These are phyloP conservation scores for Myotis myotis DNA, from an alignment of 2,797 vertebrate species.

Conservation along the genomic window DNA sequence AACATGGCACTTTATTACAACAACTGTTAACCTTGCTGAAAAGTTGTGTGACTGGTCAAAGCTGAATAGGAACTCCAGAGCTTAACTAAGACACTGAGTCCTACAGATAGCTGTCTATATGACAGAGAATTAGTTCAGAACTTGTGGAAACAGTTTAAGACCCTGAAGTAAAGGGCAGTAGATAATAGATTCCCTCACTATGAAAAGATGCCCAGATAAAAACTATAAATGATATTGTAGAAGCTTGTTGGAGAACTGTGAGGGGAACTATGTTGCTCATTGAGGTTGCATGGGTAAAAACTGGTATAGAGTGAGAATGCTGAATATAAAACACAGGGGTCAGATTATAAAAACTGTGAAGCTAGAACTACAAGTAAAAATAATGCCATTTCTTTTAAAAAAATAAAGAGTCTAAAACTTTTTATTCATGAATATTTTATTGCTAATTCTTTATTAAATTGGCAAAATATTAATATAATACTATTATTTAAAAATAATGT, in stretches of 20 bases:
- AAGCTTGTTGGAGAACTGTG: background rate
- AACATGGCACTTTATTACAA: background rate
- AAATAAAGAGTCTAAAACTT: background rate
- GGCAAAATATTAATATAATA: background rate
- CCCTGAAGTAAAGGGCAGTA: background rate
- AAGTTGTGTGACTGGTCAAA: background rate
- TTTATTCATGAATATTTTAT: background rate
- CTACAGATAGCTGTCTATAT: background rate
- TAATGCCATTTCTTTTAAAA: background rate
- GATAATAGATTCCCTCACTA: background rate
- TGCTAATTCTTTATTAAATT: background rate
- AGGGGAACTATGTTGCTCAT: background rate
- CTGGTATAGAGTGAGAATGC: background rate
- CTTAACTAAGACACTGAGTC: background rate
- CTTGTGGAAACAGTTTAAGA: background rate
- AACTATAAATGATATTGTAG: background rate
- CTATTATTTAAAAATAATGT: conserved; percentile 12
- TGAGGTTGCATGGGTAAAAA: background rate
- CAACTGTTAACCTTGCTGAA: background rate
- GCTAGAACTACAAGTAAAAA: background rate
- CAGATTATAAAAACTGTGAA: background rate
- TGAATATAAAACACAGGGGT: background rate
- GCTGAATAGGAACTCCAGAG: background rate
- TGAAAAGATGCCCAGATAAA: background rate
- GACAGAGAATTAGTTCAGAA: background rate